These are phyloP conservation scores for Enteromius afrohamiltoni DNA, from an alignment of 2,797 vertebrate species.

Conservation along the genomic window DNA sequence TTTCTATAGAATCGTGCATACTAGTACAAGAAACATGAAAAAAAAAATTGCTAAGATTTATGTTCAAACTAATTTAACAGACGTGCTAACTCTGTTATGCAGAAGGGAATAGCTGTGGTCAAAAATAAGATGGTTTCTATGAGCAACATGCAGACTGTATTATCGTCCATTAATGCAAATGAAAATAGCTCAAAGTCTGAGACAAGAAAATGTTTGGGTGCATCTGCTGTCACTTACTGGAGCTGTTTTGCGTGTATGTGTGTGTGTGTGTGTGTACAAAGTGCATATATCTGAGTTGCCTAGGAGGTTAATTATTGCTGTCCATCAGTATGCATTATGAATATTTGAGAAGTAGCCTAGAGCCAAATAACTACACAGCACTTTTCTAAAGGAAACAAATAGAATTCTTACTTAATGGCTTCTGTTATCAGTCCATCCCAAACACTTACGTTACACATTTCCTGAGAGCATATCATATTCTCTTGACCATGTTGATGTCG, in stretches of 20 bases:
- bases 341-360: conserved; percentile 14
- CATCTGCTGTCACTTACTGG: neutral
- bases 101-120: neutral
- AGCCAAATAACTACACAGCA: conserved; percentile 25
- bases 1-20: too few species aligned
- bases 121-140: neutral
- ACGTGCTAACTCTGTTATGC: neutral
- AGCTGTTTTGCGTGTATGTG: neutral
- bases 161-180: conserved; percentile 20
- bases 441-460: conserved; percentile 53
- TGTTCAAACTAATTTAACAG: too few species aligned
- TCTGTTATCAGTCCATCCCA: conserved; percentile 34
- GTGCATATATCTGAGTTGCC: conserved; percentile 23
- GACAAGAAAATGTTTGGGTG: neutral
- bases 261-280: neutral
- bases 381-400: conserved; percentile 43
- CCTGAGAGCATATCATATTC: conserved; percentile 9
- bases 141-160: neutral
- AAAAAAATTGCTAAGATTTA: too few species aligned
- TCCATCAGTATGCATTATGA: conserved; percentile 26
- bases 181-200: neutral
- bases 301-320: conserved; percentile 10
- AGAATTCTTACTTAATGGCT: conserved; percentile 43
- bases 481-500: neutral
- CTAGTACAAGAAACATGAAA: too few species aligned